Base-by-base conservation (phyloP, 2,797 vertebrate species). In the Pteropus rufus region DNA sequence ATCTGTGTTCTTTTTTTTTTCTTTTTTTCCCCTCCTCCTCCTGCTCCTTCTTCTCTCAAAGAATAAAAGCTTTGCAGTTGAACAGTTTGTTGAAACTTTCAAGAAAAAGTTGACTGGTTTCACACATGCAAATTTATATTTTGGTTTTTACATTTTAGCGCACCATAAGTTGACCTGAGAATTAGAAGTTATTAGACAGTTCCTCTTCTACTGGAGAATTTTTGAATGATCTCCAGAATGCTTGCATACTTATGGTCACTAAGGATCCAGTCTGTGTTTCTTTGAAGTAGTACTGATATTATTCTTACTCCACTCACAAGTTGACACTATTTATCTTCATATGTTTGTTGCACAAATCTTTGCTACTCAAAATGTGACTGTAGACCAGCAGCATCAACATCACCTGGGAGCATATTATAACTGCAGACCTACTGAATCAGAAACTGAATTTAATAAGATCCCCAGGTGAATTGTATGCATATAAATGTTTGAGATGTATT, bases 391-490 rank as follows among this genome's bases (percentile, higher is more conserved):
- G 21, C 34, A 5, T 15, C 36, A 31, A 56, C 67, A 34, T 80
- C 39, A 75, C 64, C 29, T 39, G n/a, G 52, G 70, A 76, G 14
- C 0, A 0, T 64, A 70, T 56, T 67, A 80, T 75, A 77, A 67
- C 58, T 46, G 0, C 54, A 72, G n/a, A 86, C 3, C 10, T 36
- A 52, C 41, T 54, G 46, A 87, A 56, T 56, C 75, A 84, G 85
- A 92, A 77, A 69, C 16, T 10, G 31, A 69, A 64, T 93, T 91
- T 94, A 94, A 69, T 85, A 89, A 95, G 64, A 87, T 82, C 21
- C n/a, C 21, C 34, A 58, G 26, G 46, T 81, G 75, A 90, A 62
- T 73, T 7, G 0, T 16, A 46, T 5, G 19, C 58, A 72, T n/a
- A 29, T 62, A 73, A 60, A 79, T 80, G 49, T 39, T 56, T 39